Conservation (phyloP, 2,113 vertebrate species). For the Chamaea fasciata region DNA sequence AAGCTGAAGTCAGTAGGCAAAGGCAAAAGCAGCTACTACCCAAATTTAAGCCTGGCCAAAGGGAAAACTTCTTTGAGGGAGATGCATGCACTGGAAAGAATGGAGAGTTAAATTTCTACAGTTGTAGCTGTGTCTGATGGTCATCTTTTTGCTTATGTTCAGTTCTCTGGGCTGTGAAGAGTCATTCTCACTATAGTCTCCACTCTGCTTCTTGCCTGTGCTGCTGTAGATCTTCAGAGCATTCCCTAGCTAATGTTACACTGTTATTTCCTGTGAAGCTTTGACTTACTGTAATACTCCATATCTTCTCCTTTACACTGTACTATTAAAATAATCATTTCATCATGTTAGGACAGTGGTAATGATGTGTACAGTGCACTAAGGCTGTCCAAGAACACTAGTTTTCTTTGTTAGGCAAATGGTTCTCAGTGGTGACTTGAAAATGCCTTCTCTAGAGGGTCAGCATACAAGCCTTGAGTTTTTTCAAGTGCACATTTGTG, state of each 20-base stretch:
- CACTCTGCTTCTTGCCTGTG: neutral
- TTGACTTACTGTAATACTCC: neutral
- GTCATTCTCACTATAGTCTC: rapidly evolving
- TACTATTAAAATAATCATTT: neutral
- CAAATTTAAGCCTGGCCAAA: neutral
- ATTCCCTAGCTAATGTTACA: neutral
- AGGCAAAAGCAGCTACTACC: neutral
- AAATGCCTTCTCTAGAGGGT: neutral
- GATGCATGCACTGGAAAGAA: neutral
- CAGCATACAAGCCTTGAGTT: neutral
- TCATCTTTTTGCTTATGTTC: neutral
- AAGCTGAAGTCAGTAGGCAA: neutral
- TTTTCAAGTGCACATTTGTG: neutral
- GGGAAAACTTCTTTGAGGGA: neutral
- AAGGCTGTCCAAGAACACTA: neutral
- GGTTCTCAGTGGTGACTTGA: neutral
- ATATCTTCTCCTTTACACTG: neutral
- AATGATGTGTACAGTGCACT: neutral
- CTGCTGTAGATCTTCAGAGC: neutral
- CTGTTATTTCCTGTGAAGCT: neutral
- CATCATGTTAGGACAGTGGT: neutral
- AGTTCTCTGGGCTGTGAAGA: neutral
- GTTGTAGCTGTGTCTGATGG: neutral
- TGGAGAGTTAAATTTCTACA: neutral
- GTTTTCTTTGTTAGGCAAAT: neutral